Conservation (phyloP, 1,140 invertebrate genomes). For the Pollicipes pollicipes region DNA sequence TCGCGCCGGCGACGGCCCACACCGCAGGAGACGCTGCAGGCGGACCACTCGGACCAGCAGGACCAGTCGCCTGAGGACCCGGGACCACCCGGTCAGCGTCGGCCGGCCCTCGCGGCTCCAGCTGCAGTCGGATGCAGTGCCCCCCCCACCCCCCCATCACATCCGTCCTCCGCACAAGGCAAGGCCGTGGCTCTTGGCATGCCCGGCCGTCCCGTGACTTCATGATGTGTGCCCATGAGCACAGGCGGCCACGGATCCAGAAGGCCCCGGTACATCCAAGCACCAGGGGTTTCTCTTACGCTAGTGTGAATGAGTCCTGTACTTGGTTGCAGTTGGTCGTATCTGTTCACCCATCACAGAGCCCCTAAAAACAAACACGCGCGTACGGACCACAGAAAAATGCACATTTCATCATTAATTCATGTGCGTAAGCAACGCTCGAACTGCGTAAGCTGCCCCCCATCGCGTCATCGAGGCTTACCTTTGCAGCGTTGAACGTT, state of each 20-base stretch:
- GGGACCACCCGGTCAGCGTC: slow-evolving; percentile 4
- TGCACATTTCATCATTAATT: too few relatives aligned
- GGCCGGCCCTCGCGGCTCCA: not conserved
- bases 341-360: not conserved
- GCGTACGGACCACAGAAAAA: too few relatives aligned
- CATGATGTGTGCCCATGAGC: too few relatives aligned
- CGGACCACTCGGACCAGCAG: slow-evolving; percentile 65
- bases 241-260: too few relatives aligned
- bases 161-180: slow-evolving; percentile 14
- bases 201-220: too few relatives aligned
- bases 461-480: slow-evolving; percentile 17
- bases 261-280: too few relatives aligned
- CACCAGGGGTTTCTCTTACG: too few relatives aligned
- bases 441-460: too few relatives aligned
- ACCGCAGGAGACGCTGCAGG: slow-evolving; percentile 54
- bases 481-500: slow-evolving; percentile 42
- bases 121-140: slow-evolving; percentile 8
- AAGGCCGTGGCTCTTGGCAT: not conserved
- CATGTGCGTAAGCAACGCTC: too few relatives aligned
- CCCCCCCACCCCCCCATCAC: slow-evolving; percentile 8
- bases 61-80: slow-evolving; percentile 42
- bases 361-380: too few relatives aligned
- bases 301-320: not conserved
- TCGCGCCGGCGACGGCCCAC: slow-evolving; percentile 36
- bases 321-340: not conserved